A percentile compares a stretch with the other conserved stretches of the same genome.
phyloP scores from a whole-genome alignment of 2,888 invertebrate species.

The Apocheima hispidaria region DNA sequence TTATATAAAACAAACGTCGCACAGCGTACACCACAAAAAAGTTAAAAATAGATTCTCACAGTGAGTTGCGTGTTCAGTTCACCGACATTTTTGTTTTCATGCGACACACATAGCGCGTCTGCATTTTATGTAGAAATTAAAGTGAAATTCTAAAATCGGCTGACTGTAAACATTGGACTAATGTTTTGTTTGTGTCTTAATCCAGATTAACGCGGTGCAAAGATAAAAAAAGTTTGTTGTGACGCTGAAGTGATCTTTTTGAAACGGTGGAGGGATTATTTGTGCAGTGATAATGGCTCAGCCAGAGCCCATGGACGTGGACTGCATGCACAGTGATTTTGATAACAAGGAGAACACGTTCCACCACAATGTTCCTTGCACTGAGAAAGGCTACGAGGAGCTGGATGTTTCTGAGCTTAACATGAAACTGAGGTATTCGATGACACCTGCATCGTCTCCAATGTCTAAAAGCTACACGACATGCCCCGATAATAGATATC shows the following conservation, averaged over 20 bases:
- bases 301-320: constrained; percentile 77
- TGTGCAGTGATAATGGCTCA: constrained; percentile 67
- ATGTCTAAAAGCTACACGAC: constrained; percentile 77
- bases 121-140: constrained; percentile 72
- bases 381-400: constrained; percentile 79
- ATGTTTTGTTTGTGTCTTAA: constrained; percentile 60
- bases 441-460: constrained; percentile 74
- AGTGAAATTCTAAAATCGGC: constrained; percentile 76
- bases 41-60: constrained; percentile 80
- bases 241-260: constrained; percentile 35
- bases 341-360: constrained; percentile 79
- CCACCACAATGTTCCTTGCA: constrained; percentile 73
- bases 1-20: constrained; percentile 78
- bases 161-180: constrained; percentile 76
- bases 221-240: constrained; percentile 43
- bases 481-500: constrained; percentile 58
- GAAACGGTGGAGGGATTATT: constrained; percentile 37
- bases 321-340: constrained; percentile 70
- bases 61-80: constrained; percentile 76
- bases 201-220: constrained; percentile 56
- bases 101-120: constrained; percentile 77
- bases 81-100: constrained; percentile 81
- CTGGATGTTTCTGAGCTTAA: constrained; percentile 77
- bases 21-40: constrained; percentile 71
- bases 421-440: constrained; percentile 78